Percentiles rank a stretch among this genome's conserved stretches.
These are phyloP conservation scores for Nymphicus hollandicus DNA, from an alignment of 2,113 vertebrate genomes.

Conservation along the genomic window DNA sequence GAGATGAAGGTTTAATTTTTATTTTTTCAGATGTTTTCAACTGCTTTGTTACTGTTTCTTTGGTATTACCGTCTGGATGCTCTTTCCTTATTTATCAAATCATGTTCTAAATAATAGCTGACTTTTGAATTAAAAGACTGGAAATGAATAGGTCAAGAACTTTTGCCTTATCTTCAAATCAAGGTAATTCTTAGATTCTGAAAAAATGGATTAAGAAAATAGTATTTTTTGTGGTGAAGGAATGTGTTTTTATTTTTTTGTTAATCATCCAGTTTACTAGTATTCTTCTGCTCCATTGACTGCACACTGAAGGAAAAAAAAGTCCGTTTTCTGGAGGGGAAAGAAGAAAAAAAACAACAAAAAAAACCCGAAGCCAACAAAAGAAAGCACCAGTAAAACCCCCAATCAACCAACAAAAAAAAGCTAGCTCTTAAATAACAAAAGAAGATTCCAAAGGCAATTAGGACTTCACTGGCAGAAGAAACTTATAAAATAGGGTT, in stretches of 20 bases:
- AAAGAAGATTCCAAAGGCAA: not conserved
- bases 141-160: not conserved
- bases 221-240: not conserved
- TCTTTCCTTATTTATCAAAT: not conserved
- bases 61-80: not conserved
- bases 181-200: not conserved
- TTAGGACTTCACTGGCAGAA: not conserved
- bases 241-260: not conserved
- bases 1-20: not conserved
- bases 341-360: not conserved
- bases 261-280: not conserved
- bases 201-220: not conserved
- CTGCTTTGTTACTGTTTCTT: not conserved
- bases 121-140: not conserved
- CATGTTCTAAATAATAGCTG: not conserved
- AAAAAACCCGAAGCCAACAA: not conserved
- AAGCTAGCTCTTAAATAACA: accelerated
- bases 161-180: not conserved
- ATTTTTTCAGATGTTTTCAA: not conserved
- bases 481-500: not conserved
- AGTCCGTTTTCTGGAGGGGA: not conserved
- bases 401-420: not conserved
- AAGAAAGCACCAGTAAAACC: not conserved
- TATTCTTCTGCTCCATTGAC: not conserved
- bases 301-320: not conserved